phyloP scores from a whole-genome alignment of 2,888 invertebrate genomes.

The Agrotis exclamationis region DNA sequence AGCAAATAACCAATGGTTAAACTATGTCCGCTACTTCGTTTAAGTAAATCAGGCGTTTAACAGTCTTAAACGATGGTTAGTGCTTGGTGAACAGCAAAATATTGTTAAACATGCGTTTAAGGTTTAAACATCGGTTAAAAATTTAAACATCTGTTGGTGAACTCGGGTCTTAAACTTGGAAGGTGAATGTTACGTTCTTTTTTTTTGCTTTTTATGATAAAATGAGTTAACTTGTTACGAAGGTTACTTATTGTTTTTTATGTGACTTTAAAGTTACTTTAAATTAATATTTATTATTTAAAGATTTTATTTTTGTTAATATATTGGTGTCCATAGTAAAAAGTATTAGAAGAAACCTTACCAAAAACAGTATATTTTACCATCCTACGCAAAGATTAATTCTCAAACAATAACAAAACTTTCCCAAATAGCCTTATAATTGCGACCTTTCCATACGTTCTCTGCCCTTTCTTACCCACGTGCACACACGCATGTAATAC shows the following conservation, averaged over 20 bases:
- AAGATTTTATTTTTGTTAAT: background rate
- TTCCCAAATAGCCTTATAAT: slow-evolving; percentile 18
- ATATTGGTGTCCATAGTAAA: background rate
- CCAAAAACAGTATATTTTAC: background rate
- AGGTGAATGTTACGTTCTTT: slow-evolving; percentile 1
- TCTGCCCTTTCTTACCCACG: slow-evolving; percentile 62
- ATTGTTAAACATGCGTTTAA: too few species aligned
- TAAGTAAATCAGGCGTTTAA: too few species aligned
- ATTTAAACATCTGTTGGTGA: too few species aligned
- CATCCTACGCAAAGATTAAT: slow-evolving; percentile 11
- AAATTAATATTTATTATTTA: background rate
- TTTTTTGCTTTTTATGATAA: background rate
- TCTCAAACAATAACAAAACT: slow-evolving; percentile 14
- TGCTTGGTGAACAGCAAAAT: too few species aligned
- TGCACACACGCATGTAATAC: slow-evolving; percentile 62
- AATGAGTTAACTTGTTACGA: background rate
- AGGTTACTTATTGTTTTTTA: background rate
- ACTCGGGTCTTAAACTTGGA: background rate
- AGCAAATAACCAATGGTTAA: too few species aligned
- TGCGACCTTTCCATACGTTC: slow-evolving; percentile 40
- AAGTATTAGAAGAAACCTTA: background rate
- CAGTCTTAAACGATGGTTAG: too few species aligned
- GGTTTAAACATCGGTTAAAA: too few species aligned
- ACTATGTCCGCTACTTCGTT: too few species aligned
- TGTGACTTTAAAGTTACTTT: background rate